A percentile compares a stretch with the other conserved stretches of the same genome.
Conservation (phyloP, 2,888 invertebrate genomes). For the Argyresthia albistria region DNA sequence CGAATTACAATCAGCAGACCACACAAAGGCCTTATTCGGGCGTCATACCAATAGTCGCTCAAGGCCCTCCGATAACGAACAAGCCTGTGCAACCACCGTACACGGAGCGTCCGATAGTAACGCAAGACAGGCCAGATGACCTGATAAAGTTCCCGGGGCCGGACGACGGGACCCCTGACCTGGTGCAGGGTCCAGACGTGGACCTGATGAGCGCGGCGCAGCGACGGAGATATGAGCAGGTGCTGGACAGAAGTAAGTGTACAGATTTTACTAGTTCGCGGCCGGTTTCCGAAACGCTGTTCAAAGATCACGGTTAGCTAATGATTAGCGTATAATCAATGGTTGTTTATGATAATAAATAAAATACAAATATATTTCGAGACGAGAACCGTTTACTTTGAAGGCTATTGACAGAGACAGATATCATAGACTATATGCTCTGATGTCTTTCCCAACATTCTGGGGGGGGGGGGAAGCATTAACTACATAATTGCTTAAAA, state of each 20-base stretch:
- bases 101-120: not conserved
- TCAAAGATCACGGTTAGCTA: too few relatives aligned
- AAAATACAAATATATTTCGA: too few relatives aligned
- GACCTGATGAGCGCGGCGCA: slow-evolving; percentile 19
- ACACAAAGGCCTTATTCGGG: slow-evolving; percentile 27
- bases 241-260: slow-evolving; percentile 51
- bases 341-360: too few relatives aligned
- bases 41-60: slow-evolving; percentile 34
- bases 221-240: slow-evolving; percentile 33
- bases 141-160: not conserved
- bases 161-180: not conserved
- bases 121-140: not conserved
- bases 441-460: too few relatives aligned
- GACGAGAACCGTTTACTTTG: too few relatives aligned
- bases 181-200: slow-evolving; percentile 5
- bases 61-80: slow-evolving; percentile 50
- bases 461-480: too few relatives aligned
- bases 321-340: too few relatives aligned
- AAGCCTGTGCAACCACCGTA: slow-evolving; percentile 13
- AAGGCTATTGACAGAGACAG: too few relatives aligned
- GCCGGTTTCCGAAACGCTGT: too few relatives aligned
- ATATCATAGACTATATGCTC: too few relatives aligned
- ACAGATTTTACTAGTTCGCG: too few relatives aligned
- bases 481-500: too few relatives aligned
- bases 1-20: slow-evolving; percentile 9